Evolutionary conservation across 2,888 invertebrate species (phyloP), one percentile per base, ranked within the genome.

Genomic region (Leptopterna dolabrata): DNA sequence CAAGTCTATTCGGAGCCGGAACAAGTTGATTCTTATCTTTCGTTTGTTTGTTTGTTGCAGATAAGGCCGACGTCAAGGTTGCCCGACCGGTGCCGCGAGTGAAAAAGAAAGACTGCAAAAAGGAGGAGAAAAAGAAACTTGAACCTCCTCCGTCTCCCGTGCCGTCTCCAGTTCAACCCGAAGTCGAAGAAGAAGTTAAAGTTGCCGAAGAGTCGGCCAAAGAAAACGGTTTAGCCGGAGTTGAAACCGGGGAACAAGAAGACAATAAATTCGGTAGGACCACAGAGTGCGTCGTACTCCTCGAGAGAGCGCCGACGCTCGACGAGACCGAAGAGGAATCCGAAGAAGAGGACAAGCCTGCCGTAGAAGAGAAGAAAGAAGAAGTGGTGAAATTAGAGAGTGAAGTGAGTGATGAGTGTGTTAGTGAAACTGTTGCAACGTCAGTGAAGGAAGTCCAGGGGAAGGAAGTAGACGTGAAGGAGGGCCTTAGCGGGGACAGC

Each of bases 291-390:
- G 73, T 73, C 16, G 73, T 73, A 19, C 19, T 73, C 16, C 41
- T 73, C 16, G 73, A 73, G 81, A 71, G 51, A 43, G 73, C 41
- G 36, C 51, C 45, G 43, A 41, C 45, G 41, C 27, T 43, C 45
- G 19, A 41, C 45, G 41, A 76, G 24, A 63, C 63, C 27, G 76
- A 47, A 29, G 73, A 70, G 82, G 76, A 41, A n/a, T 24, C 63
- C 6, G 36, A 83, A 43, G 43, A 71, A 85, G 86, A 76, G 29
- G 51, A 71, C 16, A 55, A 51, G 13, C n/a, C 29, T 3, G 87
- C 13, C 13, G 81, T 7, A 63, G 82, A 45, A 82, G 55, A 73
- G 73, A 82, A 90, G 92, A 92, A 90, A 92, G 92, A 83, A 70
- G 83, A 83, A 63, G 83, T 83, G 36, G 70, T 83, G 70, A 83